phyloP scores from a whole-genome alignment of 2,888 invertebrate genomes.

The Diachrysia chrysitis region DNA sequence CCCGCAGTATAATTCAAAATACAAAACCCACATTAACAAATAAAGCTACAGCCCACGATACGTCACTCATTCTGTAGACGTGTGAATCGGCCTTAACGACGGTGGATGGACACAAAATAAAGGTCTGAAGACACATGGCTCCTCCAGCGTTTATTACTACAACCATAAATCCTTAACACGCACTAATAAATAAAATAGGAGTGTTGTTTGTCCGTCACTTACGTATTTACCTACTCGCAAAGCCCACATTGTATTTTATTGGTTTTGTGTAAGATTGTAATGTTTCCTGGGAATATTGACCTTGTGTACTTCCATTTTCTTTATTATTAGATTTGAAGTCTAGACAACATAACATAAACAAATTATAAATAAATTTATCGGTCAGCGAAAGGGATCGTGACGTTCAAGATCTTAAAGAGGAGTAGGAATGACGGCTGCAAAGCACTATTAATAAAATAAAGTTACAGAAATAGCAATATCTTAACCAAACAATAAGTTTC shows the following conservation, averaged over 20 bases:
- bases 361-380: too few species aligned
- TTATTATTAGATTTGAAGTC: background rate
- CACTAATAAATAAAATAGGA: constrained; percentile 32
- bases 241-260: background rate
- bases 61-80: constrained; percentile 14
- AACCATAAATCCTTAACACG: constrained; percentile 40
- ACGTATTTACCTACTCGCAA: background rate
- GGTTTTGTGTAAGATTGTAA: background rate
- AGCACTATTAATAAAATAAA: too few species aligned
- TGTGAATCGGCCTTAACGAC: constrained; percentile 41
- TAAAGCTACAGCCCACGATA: constrained; percentile 15
- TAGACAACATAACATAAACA: too few species aligned
- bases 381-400: too few species aligned
- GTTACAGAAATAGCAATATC: too few species aligned
- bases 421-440: too few species aligned
- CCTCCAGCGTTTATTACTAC: constrained; percentile 19
- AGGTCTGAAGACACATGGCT: constrained; percentile 31
- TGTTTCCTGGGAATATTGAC: background rate
- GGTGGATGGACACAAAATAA: constrained; percentile 32
- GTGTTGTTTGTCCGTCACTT: constrained; percentile 23
- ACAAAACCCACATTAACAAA: constrained; percentile 31
- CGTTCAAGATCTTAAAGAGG: too few species aligned
- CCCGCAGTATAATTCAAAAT: background rate
- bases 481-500: too few species aligned
- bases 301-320: background rate